Conservation (phyloP, 1,140 invertebrate genomes). For the Psix sp. region DNA sequence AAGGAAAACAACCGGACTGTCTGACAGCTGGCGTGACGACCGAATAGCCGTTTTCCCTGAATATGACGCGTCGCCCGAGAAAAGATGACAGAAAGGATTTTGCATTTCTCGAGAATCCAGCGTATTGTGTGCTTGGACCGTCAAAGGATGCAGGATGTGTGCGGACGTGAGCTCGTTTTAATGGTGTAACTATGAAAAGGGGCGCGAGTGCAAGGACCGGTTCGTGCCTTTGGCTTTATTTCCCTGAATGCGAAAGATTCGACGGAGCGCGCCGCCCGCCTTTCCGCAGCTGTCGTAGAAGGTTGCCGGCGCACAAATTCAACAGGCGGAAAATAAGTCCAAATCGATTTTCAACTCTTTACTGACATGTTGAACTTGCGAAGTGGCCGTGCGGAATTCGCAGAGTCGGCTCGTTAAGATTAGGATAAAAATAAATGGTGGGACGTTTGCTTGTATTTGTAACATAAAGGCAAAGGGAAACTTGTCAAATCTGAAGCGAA, state of each 20-base stretch:
- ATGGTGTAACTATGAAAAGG: conserved; percentile 54
- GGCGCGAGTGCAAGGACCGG: conserved; percentile 20
- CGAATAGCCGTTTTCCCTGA: conserved; percentile 3
- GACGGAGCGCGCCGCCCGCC: conserved; percentile 23
- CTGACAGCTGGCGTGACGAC: conserved; percentile 22
- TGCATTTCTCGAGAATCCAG: conserved; percentile 51
- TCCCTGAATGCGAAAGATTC: conserved; percentile 44
- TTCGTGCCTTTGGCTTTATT: conserved; percentile 53
- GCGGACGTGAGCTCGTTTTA: conserved; percentile 44
- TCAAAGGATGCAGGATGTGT: conserved; percentile 46
- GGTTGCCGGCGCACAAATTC: conserved; percentile 43
- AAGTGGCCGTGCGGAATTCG: conserved; percentile 52
- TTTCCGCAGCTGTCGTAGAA: conserved; percentile 53
- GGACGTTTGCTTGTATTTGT: conserved; percentile 6
- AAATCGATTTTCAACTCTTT: conserved; percentile 53
- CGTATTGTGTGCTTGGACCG: conserved; percentile 40
- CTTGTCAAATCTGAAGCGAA: no score
- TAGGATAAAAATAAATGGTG: conserved; percentile 37
- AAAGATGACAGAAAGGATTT: conserved; percentile 48
- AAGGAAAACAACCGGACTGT: conserved; percentile 36
- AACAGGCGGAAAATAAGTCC: conserved; percentile 57
- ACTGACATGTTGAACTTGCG: conserved; percentile 40
- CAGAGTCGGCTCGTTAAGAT: conserved; percentile 16
- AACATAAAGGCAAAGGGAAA: no score
- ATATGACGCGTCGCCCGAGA: conserved; percentile 13